phyloP scores from a whole-genome alignment of 64 coral and sea anemone genomes.

The Dendronephthya gigantea region DNA sequence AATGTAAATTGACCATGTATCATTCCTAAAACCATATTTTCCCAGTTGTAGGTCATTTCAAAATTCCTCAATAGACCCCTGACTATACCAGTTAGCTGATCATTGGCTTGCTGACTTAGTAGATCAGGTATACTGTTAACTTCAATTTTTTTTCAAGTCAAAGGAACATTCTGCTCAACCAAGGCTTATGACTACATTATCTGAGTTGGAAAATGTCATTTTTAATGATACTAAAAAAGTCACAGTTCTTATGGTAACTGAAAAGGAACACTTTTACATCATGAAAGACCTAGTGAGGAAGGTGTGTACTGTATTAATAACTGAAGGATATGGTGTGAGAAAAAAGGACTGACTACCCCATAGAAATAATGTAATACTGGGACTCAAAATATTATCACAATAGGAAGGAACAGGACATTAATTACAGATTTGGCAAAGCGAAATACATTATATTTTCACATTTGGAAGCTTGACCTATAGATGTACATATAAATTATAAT shows the following conservation, averaged over 20 bases:
- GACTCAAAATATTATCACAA: too few relatives aligned
- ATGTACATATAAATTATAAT: neutral
- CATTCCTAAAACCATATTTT: too few relatives aligned
- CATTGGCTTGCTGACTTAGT: neutral
- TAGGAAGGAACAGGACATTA: too few relatives aligned
- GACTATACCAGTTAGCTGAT: neutral
- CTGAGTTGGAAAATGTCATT: neutral
- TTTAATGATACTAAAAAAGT: neutral
- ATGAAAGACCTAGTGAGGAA: neutral
- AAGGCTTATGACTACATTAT: neutral
- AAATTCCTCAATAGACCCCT: too few relatives aligned
- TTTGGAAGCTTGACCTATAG: neutral
- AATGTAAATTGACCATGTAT: too few relatives aligned
- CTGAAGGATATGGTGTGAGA: too few relatives aligned
- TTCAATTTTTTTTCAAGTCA: neutral
- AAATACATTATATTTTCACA: neutral
- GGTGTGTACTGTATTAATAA: neutral
- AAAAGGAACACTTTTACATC: neutral
- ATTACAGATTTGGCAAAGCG: too few relatives aligned
- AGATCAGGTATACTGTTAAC: neutral
- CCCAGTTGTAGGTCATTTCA: too few relatives aligned
- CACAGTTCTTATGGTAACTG: neutral
- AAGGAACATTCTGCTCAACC: neutral
- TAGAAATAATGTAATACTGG: too few relatives aligned
- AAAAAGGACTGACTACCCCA: too few relatives aligned